phyloP scores from a whole-genome alignment of 2,888 invertebrate genomes.

The Gandaritis pyraliata region DNA sequence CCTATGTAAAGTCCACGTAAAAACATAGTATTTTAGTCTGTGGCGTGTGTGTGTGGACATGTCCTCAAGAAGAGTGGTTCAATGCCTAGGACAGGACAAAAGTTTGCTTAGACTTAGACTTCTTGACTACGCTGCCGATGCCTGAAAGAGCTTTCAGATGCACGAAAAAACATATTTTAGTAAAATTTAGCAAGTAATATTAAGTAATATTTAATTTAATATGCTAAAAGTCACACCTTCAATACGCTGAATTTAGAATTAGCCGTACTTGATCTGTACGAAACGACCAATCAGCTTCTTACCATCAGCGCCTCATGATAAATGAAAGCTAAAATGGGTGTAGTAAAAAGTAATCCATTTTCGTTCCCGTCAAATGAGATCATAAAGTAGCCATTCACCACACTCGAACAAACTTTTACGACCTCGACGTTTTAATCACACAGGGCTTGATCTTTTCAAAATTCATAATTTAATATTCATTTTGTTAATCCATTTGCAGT shows the following conservation, averaged over 20 bases:
- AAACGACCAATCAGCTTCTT: not conserved
- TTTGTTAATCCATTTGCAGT: conserved; percentile 46
- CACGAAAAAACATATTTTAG: no score
- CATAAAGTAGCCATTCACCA: conserved; percentile 16
- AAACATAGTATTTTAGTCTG: not conserved
- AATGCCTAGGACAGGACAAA: no score
- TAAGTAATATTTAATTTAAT: no score
- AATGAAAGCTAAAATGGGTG: conserved; percentile 6
- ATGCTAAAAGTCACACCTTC: no score
- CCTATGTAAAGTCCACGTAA: conserved; percentile 56
- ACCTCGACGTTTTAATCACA: conserved; percentile 30
- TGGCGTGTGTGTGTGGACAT: no score
- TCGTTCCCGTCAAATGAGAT: conserved; percentile 12
- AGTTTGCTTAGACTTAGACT: no score
- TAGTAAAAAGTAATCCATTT: conserved; percentile 22
- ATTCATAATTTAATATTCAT: conserved; percentile 49
- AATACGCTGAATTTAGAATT: not conserved
- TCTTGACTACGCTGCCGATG: no score
- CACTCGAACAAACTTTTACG: conserved; percentile 13
- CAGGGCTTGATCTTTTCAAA: conserved; percentile 27
- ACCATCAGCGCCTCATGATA: not conserved
- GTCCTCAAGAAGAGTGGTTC: no score
- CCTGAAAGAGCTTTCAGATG: no score
- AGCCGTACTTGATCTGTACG: not conserved
- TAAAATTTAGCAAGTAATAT: no score